Evolutionary conservation across 1,140 invertebrate genomes (phyloP), one percentile per base, ranked within the genome.

Genomic region (Euwallacea similis): DNA sequence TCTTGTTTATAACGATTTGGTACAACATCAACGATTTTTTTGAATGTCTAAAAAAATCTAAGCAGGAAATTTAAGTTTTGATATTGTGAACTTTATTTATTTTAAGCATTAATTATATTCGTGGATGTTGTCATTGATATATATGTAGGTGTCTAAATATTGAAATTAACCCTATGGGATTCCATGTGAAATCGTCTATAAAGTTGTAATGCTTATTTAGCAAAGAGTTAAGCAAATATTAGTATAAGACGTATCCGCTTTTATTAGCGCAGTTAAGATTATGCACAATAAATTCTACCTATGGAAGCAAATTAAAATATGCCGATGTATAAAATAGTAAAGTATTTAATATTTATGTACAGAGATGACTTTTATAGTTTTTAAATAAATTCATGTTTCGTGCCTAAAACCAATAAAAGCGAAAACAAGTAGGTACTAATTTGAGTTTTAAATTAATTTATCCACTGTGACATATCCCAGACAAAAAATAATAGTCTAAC

Each of bases 61-160:
- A 61, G 46, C 66, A 60, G 66, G 66, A 66, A 66, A 50, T 60
- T 68, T 60, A 41, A 60, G 55, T 60, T 68, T 60, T 68, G 66
- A 68, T 55, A 60, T 68, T 15, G 50, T 68, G 56, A 68, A 60
- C 66, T 61, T 43, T 42, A 53, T 68, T 68, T 68, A 68, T 60
- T 21, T 33, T 33, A 33, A 33, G 21, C 21, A 4, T 33, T 4
- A 4, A 2, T 33, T 33, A 33, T 33, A 33, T 33, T 33, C 21
- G 21, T 4, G 1, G 21, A 33, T 33, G 4, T 33, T 33, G 21
- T 33, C 1, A 33, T 33, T 33, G 21, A 33, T 33, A 33, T 4
- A 4, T 33, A 33, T 33, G 21, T 33, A 33, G 21, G 21, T 33
- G 21, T 33, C 21, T 33, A 33, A 33, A 33, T 33, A 33, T 33